Base-by-base conservation (phyloP, 1,140 invertebrate genomes). In the Aphelinus certus region DNA sequence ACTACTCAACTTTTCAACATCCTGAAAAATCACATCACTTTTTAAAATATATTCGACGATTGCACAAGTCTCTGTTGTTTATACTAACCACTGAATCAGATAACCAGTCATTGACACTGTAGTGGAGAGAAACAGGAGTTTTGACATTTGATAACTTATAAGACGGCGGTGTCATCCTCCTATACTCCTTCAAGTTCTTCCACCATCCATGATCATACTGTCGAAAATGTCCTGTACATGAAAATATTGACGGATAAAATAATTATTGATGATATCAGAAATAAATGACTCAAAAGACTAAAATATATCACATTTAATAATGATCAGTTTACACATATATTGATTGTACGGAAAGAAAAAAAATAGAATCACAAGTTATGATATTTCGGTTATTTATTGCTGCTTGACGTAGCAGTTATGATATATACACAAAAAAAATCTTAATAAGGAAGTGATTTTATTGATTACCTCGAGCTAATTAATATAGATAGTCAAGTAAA, bases 31-130 rank as follows among this genome's bases (percentile, higher is more conserved):
- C n/a, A 43, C 49, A 53, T 53, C 56, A 42, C n/a, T 49, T 68
- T 49, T 58, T 63, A 58, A 57, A 58, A 61, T n/a, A 60, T 63
- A 45, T 66, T 47, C 53, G 71, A 46, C 47, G 42, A 72, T 26
- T 26, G 26, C 26, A 26, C 26, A 26, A 26, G 26, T 56, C 3
- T 51, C 3, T 53, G 51, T 67, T 67, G 53, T 42, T 6, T 46
- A 7, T 42, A 67, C 65, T 51, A 56, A 81, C 83, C 68, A 76
- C 66, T 48, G 79, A 77, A 68, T 78, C 43, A 42, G 92, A 90
- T 1, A 94, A 74, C 80, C 83, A 89, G 82, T 94, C 93, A 70
- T 91, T 92, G 64, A 86, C 80, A 48, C 88, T 89, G 80, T 88
- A 91, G 76, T 91, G 89, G 7, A 94, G 76, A 10, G 89, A 88